Evolutionary conservation across 2,113 vertebrate species (phyloP).

Genomic region (Stomatorhinus ivindoensis): DNA sequence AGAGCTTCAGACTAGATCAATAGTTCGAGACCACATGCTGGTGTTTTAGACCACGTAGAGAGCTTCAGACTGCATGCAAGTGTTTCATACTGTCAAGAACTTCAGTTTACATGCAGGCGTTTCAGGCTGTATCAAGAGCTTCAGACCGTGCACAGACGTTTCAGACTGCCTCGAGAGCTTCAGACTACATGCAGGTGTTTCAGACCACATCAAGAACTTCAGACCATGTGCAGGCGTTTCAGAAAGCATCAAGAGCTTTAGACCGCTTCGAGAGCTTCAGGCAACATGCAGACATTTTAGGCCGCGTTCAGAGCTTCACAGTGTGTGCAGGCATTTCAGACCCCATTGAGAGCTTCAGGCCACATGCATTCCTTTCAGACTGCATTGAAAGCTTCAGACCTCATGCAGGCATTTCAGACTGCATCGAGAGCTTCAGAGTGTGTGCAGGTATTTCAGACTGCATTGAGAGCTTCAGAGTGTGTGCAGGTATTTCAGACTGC

Average conservation of each 20-base stretch:
- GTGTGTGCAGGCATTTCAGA: neutral
- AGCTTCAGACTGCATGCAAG: neutral
- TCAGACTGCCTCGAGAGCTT: neutral
- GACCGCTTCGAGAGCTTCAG: too few species aligned
- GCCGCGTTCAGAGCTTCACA: too few species aligned
- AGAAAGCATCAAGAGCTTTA: too few species aligned
- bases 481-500: too few species aligned
- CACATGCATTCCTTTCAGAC: neutral
- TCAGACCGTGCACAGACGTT: neutral
- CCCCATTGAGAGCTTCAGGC: neutral
- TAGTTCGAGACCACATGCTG: too few species aligned
- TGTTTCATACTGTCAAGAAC: too few species aligned
- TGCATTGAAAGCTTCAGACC: neutral
- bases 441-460: too few species aligned
- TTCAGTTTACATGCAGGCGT: too few species aligned
- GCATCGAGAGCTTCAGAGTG: neutral
- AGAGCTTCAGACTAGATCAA: neutral
- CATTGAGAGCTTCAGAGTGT: too few species aligned
- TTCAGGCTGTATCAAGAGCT: neutral
- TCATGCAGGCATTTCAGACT: neutral
- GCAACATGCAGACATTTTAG: too few species aligned
- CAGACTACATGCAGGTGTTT: neutral
- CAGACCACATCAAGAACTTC: neutral
- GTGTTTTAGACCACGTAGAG: neutral
- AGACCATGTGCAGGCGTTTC: too few species aligned